Percentiles rank a stretch among this genome's conserved stretches.
These are phyloP conservation scores for Drosophila borborema DNA, from an alignment of 2,888 invertebrate genomes.

Conservation along the genomic window DNA sequence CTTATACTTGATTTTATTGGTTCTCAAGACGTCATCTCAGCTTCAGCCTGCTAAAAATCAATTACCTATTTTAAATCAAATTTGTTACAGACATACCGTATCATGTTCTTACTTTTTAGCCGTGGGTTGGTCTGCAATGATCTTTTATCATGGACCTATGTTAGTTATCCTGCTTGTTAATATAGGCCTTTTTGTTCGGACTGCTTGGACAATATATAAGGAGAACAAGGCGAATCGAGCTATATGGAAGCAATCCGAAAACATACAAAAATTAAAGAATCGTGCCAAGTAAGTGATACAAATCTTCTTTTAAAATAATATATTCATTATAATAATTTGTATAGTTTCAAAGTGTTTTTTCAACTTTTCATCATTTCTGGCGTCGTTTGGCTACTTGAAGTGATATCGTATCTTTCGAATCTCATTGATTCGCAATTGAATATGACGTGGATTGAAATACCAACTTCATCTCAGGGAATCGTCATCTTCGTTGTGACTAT, in stretches of 20 bases:
- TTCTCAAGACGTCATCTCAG: no score
- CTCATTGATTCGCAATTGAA: neutral
- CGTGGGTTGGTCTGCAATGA: neutral
- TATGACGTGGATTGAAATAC: neutral
- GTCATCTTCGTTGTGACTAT: neutral
- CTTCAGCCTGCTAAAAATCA: no score
- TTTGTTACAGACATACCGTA: no score
- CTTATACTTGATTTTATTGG: no score
- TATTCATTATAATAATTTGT: neutral
- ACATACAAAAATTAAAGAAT: neutral
- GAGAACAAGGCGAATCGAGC: neutral
- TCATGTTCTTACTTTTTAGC: neutral
- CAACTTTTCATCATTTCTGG: neutral
- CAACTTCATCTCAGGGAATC: neutral
- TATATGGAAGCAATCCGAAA: neutral
- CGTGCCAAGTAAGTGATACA: neutral
- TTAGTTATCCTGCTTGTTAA: neutral
- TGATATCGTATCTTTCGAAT: neutral
- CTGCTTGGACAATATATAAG: neutral
- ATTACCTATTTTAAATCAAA: no score
- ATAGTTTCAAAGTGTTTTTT: neutral
- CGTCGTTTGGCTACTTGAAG: conserved; percentile 2
- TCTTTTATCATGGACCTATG: conserved; percentile 6
- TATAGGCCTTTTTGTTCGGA: neutral
- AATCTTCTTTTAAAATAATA: neutral